phyloP scores from a whole-genome alignment of 2,888 invertebrate species.

The Synanthedon vespiformis region DNA sequence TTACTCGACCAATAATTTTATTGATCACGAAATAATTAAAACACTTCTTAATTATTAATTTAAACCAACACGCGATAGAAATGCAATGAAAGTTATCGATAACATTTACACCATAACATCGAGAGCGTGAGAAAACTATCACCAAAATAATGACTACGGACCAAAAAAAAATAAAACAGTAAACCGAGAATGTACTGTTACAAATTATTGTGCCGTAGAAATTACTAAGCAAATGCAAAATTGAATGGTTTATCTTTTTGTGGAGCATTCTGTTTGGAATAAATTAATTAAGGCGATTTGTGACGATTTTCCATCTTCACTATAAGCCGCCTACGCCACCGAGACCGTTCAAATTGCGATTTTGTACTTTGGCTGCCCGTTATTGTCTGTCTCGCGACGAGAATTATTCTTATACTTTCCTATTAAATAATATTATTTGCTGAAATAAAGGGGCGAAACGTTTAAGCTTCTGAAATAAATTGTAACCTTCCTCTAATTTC shows the following conservation, averaged over 20 bases:
- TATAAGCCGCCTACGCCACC: conserved; percentile 10
- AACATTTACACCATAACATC: conserved; percentile 16
- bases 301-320: conserved; percentile 51
- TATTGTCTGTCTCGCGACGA: conserved; percentile 8
- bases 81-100: too few relatives aligned
- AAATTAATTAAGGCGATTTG: conserved; percentile 64
- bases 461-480: too few relatives aligned
- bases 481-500: too few relatives aligned
- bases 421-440: too few relatives aligned
- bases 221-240: conserved; percentile 65
- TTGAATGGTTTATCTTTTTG: conserved; percentile 55
- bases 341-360: conserved; percentile 56
- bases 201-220: conserved; percentile 66
- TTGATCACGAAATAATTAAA: too few relatives aligned
- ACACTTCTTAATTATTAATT: neutral
- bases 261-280: conserved; percentile 58
- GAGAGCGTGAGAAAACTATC: conserved; percentile 55
- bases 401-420: neutral
- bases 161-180: conserved; percentile 45
- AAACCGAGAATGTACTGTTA: conserved; percentile 55
- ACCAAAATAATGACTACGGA: conserved; percentile 16
- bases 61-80: too few relatives aligned
- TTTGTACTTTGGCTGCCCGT: conserved; percentile 30
- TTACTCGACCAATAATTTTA: too few relatives aligned
- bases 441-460: too few relatives aligned